Evolutionary conservation across 2,888 invertebrate species (phyloP), one percentile per base, ranked within the genome.

Genomic region (Mactromeris polynyma): DNA sequence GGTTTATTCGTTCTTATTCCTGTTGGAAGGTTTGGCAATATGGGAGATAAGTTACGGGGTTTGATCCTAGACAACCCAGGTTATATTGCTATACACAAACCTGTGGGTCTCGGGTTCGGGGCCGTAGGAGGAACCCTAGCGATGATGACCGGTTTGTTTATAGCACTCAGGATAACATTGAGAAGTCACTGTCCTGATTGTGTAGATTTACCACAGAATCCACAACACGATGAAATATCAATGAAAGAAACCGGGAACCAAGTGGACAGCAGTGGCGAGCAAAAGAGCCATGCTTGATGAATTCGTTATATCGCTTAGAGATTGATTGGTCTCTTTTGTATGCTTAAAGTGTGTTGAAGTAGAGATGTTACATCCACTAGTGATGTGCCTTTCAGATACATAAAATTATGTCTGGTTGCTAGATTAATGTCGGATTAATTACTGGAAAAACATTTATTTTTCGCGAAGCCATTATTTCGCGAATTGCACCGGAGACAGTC

Each of bases 151-250:
- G 81, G 82, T 26, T 7, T 82, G 17, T 19, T 82, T 11, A 78
- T 86, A 21, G 81, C 40, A 38, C 73, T 86, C 2, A n/a, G 86
- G 82, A 36, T 86, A 21, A 46, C 77, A 31, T 82, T 86, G 38
- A 86, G 81, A 36, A 26, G 81, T 81, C 51, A 81, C 46, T 86
- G 86, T 54, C 86, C 86, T 14, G 86, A 86, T 73, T 86, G 86
- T 33, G 82, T 82, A 0, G 84, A 78, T 54, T 14, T 78, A n/a
- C 86, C 86, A 26, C 14, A 26, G 19, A 36, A 14, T 33, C 73
- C 4, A 73, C 51, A 42, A 36, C 77, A 69, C 0, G 81, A 81
- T 82, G 86, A 86, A 36, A 54, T 86, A 33, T 17, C 51, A 19
- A 51, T 86, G 78, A 69, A 51, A 42, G 86, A 86, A 51, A 82